phyloP scores from a whole-genome alignment of 1,140 invertebrate genomes.

The Archivesica marissinica region DNA sequence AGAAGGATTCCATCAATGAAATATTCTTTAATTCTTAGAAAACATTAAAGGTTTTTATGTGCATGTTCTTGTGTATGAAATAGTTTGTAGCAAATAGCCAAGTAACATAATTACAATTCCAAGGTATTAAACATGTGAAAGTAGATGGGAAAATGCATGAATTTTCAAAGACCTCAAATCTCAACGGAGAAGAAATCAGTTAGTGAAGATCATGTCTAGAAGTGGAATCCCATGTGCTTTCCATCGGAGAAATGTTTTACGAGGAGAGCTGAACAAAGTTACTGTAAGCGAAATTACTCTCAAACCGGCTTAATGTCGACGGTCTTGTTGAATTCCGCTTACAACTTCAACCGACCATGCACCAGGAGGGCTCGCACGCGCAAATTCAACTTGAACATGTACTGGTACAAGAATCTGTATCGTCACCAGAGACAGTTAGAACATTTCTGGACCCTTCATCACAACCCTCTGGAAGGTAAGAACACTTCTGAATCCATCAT shows the following conservation, averaged over 20 bases:
- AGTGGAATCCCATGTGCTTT: conserved; percentile 11
- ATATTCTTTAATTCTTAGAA: no score
- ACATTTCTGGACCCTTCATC: conserved; percentile 55
- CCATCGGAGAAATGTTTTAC: conserved; percentile 17
- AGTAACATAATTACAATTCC: not conserved
- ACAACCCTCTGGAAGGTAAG: conserved; percentile 62
- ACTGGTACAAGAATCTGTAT: conserved; percentile 59
- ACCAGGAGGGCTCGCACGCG: conserved; percentile 48
- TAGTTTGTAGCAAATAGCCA: no score
- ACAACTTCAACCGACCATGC: conserved; percentile 53
- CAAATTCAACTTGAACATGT: conserved; percentile 62
- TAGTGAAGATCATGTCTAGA: conserved; percentile 6
- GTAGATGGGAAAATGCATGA: not conserved
- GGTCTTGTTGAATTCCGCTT: conserved; percentile 35
- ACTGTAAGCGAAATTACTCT: conserved; percentile 11
- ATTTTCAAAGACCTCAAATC: conserved; percentile 31
- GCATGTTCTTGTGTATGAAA: no score
- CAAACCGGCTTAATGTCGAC: conserved; percentile 57
- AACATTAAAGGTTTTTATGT: no score
- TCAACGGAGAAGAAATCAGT: not conserved
- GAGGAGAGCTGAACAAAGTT: not conserved
- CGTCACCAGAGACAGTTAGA: conserved; percentile 33
- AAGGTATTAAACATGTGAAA: not conserved
- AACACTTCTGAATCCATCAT: not conserved
- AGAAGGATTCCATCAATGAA: no score